phyloP scores from a whole-genome alignment of 2,888 invertebrate genomes.

The Drosophila limbata region DNA sequence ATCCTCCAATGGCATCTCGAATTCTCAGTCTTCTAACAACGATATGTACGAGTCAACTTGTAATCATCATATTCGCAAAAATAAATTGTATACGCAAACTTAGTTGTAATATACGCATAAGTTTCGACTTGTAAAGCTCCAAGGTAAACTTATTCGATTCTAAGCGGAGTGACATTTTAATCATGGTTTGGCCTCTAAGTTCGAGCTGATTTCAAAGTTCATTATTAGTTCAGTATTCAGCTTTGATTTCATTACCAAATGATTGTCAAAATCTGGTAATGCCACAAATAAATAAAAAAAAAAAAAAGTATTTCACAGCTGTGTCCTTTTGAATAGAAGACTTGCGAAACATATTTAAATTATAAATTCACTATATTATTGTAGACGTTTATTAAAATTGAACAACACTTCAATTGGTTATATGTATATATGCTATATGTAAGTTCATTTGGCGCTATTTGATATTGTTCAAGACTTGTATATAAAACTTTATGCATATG shows the following conservation, averaged over 20 bases:
- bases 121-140: too few relatives aligned
- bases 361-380: conserved; percentile 21
- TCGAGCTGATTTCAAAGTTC: too few relatives aligned
- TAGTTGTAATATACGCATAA: too few relatives aligned
- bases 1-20: background rate
- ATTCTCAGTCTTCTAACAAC: background rate
- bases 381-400: conserved; percentile 55
- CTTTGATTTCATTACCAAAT: background rate
- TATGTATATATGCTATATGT: conserved; percentile 41
- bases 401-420: conserved; percentile 57
- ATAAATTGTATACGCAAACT: too few relatives aligned
- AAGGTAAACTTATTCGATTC: too few relatives aligned
- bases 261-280: background rate
- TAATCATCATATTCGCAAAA: too few relatives aligned
- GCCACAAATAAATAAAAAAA: too few relatives aligned
- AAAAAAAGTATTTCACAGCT: background rate
- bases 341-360: background rate
- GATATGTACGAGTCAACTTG: background rate
- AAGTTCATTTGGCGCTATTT: conserved; percentile 79
- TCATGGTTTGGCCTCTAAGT: too few relatives aligned
- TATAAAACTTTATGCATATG: conserved; percentile 56
- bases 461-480: conserved; percentile 64
- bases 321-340: background rate
- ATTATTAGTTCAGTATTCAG: background rate
- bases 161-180: too few relatives aligned